Percentiles rank a stretch among this genome's conserved stretches.
Evolutionary conservation across 2,113 vertebrate species (phyloP).

Genomic region (Ptychochromis oligacanthus): DNA sequence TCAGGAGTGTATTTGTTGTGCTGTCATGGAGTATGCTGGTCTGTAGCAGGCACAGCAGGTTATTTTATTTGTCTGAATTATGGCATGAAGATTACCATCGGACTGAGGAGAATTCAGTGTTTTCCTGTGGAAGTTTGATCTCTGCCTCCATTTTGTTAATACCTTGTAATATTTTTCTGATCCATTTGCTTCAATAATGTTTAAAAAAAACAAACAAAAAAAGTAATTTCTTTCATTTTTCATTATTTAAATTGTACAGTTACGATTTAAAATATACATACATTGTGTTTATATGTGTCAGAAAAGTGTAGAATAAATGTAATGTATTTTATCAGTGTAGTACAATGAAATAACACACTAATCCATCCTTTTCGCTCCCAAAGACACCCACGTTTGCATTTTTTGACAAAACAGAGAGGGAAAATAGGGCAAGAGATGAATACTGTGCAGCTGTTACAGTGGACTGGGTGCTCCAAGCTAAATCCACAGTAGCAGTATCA

Average conservation of each 20-base stretch:
- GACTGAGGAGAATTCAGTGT: background rate
- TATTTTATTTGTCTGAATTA: background rate
- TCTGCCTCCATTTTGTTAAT: background rate
- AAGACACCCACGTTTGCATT: background rate
- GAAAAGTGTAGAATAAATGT: background rate
- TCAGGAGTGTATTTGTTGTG: background rate
- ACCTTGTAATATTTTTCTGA: background rate
- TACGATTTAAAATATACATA: conserved; percentile 6
- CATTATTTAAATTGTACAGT: background rate
- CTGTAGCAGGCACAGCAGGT: background rate
- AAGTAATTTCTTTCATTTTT: background rate
- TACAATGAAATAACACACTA: background rate
- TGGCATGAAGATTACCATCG: background rate
- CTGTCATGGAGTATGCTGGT: background rate
- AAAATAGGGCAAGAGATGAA: background rate
- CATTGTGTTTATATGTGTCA: background rate
- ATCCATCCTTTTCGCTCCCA: background rate
- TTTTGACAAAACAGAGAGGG: background rate
- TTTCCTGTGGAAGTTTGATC: background rate
- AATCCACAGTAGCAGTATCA: background rate
- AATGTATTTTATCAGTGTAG: background rate
- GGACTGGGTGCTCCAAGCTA: background rate
- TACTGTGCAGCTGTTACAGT: background rate
- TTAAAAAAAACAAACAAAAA: background rate
- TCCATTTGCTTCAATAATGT: background rate